Evolutionary conservation across 1,140 invertebrate genomes (phyloP).

Genomic region (Nephila pilipes): DNA sequence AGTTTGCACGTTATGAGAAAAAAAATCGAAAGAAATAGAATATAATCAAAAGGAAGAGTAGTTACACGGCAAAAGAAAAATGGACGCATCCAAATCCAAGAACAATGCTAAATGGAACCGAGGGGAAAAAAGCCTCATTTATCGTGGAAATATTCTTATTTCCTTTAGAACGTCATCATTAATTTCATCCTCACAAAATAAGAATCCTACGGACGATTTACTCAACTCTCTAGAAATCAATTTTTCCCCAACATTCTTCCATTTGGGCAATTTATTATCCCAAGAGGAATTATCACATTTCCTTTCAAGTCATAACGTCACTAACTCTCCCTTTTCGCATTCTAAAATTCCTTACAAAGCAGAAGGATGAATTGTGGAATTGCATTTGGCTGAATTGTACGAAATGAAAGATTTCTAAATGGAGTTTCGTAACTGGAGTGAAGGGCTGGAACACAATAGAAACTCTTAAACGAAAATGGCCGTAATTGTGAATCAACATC

Average conservation of each 20-base stretch:
- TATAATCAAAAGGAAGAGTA: neutral
- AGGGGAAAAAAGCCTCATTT: neutral
- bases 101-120: neutral
- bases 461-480: constrained; percentile 1
- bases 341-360: constrained; percentile 15
- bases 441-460: neutral
- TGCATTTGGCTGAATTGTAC: constrained; percentile 11
- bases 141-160: constrained; percentile 12
- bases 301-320: constrained; percentile 37
- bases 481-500: constrained; percentile 22
- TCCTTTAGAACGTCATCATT: constrained; percentile 38
- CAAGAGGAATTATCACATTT: constrained; percentile 30
- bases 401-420: constrained; percentile 28
- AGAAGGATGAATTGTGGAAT: constrained; percentile 12
- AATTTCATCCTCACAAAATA: constrained; percentile 31
- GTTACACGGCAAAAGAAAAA: neutral
- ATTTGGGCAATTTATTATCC: constrained; percentile 15
- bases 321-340: neutral
- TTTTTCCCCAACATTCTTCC: neutral
- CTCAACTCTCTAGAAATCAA: constrained; percentile 6
- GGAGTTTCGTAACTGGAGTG: constrained; percentile 15
- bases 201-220: constrained; percentile 14
- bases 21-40: neutral
- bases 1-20: neutral
- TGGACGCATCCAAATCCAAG: neutral